Percentiles rank a stretch among this genome's conserved stretches.
Conservation (phyloP, 2,113 vertebrate genomes). For the Xenopus laevis region DNA sequence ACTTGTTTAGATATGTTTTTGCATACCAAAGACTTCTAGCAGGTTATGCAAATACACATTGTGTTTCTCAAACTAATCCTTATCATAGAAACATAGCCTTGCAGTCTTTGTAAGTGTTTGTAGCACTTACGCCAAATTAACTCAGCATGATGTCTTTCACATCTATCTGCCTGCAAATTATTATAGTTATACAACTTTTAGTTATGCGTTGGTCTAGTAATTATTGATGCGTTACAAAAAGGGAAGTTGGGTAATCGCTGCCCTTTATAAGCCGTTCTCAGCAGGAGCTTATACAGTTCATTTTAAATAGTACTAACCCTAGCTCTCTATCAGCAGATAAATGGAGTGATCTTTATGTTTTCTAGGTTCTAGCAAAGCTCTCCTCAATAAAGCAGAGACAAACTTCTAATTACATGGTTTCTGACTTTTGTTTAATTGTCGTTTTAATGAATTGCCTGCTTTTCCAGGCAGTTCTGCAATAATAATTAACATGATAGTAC, state of each 20-base stretch:
- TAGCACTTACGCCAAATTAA: conserved; percentile 72
- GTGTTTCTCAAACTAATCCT: no score
- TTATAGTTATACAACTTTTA: conserved; percentile 75
- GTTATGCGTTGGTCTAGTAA: conserved; percentile 75
- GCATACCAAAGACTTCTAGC: conserved; percentile 49
- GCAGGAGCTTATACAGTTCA: conserved; percentile 75
- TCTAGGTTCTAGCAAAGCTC: conserved; percentile 68
- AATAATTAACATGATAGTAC: conserved; percentile 21
- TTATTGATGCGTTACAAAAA: conserved; percentile 70
- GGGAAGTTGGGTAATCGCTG: conserved; percentile 62
- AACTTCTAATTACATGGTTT: conserved; percentile 73
- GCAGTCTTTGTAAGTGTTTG: conserved; percentile 30
- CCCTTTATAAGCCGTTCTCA: conserved; percentile 65
- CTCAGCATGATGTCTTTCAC: conserved; percentile 69
- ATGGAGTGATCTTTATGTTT: conserved; percentile 64
- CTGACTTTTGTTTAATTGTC: conserved; percentile 72
- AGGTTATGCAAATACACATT: conserved; percentile 59
- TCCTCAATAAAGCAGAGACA: conserved; percentile 65
- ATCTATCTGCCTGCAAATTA: conserved; percentile 73
- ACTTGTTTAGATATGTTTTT: no score
- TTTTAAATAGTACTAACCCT: conserved; percentile 68
- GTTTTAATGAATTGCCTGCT: conserved; percentile 64
- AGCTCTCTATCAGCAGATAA: conserved; percentile 67
- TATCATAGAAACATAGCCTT: conserved; percentile 48
- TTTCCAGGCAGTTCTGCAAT: conserved; percentile 24